These are phyloP conservation scores for Drosophila lutescens DNA, from an alignment of 2,888 invertebrate species.

Conservation along the genomic window DNA sequence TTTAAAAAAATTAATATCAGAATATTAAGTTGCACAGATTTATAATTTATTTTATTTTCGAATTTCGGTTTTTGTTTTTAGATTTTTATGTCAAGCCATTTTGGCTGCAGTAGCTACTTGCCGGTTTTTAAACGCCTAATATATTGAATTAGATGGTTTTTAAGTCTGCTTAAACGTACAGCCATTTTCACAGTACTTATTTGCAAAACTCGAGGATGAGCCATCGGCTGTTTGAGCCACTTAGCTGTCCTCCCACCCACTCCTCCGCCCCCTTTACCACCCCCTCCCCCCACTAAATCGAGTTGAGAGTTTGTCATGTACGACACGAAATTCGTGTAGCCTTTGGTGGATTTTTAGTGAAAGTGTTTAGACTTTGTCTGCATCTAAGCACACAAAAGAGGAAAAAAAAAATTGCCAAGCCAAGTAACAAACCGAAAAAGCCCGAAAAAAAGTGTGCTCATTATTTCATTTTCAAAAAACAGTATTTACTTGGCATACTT, in stretches of 20 bases:
- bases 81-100: no score
- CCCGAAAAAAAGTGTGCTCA: constrained; percentile 45
- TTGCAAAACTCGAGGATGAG: not conserved
- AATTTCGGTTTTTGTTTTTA: no score
- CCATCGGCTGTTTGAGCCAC: constrained; percentile 4
- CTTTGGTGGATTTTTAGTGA: constrained; percentile 54
- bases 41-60: no score
- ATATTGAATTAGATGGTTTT: not conserved
- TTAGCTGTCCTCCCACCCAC: constrained; percentile 13
- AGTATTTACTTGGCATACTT: constrained; percentile 57
- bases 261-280: constrained; percentile 14
- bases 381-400: constrained; percentile 32
- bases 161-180: not conserved
- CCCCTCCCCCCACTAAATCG: constrained; percentile 6
- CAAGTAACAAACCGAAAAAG: constrained; percentile 12
- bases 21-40: no score
- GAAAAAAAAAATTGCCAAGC: not conserved
- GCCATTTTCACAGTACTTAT: not conserved
- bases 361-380: constrained; percentile 59
- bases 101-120: no score
- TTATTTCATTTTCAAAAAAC: constrained; percentile 60
- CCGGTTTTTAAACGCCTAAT: no score
- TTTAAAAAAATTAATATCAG: no score
- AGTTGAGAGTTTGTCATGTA: constrained; percentile 41
- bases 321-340: constrained; percentile 63